phyloP scores from a whole-genome alignment of 2,888 invertebrate species.

The Spodoptera picta region DNA sequence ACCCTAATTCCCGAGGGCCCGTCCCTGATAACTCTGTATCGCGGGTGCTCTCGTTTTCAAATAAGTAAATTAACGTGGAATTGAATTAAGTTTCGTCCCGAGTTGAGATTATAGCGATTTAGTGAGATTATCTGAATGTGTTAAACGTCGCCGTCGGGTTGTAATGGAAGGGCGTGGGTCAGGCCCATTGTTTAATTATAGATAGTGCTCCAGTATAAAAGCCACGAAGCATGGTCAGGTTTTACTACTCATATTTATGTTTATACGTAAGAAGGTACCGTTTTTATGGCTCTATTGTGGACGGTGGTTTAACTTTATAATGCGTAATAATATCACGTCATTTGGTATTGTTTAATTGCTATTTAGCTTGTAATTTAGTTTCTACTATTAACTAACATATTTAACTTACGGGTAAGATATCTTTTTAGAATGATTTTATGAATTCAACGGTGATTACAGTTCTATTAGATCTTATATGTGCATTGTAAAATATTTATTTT shows the following conservation, averaged over 20 bases:
- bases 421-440: neutral
- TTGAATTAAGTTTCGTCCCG: slow-evolving; percentile 84
- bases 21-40: slow-evolving; percentile 72
- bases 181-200: slow-evolving; percentile 84
- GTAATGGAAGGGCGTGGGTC: slow-evolving; percentile 79
- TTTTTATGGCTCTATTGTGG: slow-evolving; percentile 61
- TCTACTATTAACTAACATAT: slow-evolving; percentile 19
- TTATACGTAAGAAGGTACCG: slow-evolving; percentile 60
- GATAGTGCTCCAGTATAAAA: slow-evolving; percentile 75
- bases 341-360: slow-evolving; percentile 52
- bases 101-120: slow-evolving; percentile 84
- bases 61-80: slow-evolving; percentile 86
- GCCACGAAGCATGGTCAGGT: slow-evolving; percentile 64
- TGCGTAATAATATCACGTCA: slow-evolving; percentile 51
- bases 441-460: no score
- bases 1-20: slow-evolving; percentile 70
- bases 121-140: slow-evolving; percentile 86
- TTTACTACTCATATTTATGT: slow-evolving; percentile 67
- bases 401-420: neutral
- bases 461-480: no score
- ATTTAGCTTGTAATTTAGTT: slow-evolving; percentile 46
- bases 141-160: slow-evolving; percentile 81
- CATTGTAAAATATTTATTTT: no score
- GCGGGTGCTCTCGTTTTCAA: slow-evolving; percentile 79
- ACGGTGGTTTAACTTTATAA: slow-evolving; percentile 57